These are phyloP conservation scores for Agrilus planipennis DNA, from an alignment of 1,140 invertebrate species.

Conservation along the genomic window DNA sequence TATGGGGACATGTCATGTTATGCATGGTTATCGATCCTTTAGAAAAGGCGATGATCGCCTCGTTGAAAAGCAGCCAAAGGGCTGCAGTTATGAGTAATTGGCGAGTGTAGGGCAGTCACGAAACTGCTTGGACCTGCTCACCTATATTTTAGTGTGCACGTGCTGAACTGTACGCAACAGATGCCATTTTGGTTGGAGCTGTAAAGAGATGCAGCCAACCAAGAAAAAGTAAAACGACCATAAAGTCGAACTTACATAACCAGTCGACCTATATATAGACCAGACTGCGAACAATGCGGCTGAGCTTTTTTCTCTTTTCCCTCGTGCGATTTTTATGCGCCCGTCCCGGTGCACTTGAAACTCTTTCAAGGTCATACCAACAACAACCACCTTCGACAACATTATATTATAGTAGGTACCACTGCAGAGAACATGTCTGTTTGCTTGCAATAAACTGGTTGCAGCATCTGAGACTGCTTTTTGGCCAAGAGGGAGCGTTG, in stretches of 20 bases:
- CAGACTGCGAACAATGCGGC: slow-evolving; percentile 13
- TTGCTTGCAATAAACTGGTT: too few relatives aligned
- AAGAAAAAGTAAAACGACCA: slow-evolving; percentile 8
- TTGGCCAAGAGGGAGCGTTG: too few relatives aligned
- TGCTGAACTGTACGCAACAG: slow-evolving; percentile 6
- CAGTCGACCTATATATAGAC: slow-evolving; percentile 15
- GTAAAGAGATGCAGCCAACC: slow-evolving; percentile 4
- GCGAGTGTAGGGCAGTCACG: slow-evolving; percentile 7
- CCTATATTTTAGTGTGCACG: slow-evolving; percentile 10
- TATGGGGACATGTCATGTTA: too few relatives aligned
- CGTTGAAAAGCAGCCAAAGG: too few relatives aligned
- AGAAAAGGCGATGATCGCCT: too few relatives aligned
- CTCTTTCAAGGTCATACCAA: slow-evolving; percentile 22
- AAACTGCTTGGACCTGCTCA: slow-evolving; percentile 7
- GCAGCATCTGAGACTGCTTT: too few relatives aligned
- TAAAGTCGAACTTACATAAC: slow-evolving; percentile 13
- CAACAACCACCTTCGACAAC: too few relatives aligned
- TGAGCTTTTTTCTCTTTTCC: slow-evolving; percentile 8
- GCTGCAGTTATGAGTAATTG: slow-evolving; percentile 3
- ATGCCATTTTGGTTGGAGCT: slow-evolving; percentile 9
- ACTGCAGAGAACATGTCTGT: too few relatives aligned
- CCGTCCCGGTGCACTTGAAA: slow-evolving; percentile 3
- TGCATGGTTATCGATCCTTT: too few relatives aligned
- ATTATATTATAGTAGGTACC: too few relatives aligned
- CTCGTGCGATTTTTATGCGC: slow-evolving; percentile 9